Percentiles rank a stretch among this genome's conserved stretches.
Conservation (phyloP, 2,888 invertebrate genomes). For the Acanthococcus lagerstroemiae region DNA sequence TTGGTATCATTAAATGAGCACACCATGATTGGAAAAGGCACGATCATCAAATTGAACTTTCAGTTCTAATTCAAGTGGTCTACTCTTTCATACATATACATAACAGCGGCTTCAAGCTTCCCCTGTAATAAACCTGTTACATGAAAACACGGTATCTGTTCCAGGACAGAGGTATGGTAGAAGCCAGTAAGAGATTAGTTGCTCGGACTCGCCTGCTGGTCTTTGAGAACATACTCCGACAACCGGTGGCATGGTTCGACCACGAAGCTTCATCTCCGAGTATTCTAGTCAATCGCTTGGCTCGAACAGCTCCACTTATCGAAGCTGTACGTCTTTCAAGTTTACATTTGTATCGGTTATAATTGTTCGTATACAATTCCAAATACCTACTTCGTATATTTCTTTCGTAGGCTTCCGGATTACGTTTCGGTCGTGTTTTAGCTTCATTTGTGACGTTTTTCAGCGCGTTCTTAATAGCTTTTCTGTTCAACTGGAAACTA, state of each 20-base stretch:
- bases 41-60: no score
- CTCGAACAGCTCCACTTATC: slow-evolving; percentile 44
- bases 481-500: slow-evolving; percentile 42
- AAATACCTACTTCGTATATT: no score
- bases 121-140: no score
- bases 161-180: slow-evolving; percentile 36
- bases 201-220: slow-evolving; percentile 41
- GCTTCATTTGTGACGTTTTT: slow-evolving; percentile 41
- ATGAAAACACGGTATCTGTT: no score
- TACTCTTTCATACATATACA: no score
- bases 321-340: slow-evolving; percentile 40
- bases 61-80: no score
- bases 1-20: no score
- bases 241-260: slow-evolving; percentile 44
- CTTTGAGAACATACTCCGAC: slow-evolving; percentile 42
- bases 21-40: no score
- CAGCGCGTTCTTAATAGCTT: slow-evolving; percentile 40
- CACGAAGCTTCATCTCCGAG: slow-evolving; percentile 41
- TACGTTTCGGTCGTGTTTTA: slow-evolving; percentile 41
- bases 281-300: slow-evolving; percentile 42
- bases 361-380: no score
- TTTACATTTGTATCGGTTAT: no score
- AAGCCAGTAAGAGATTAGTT: slow-evolving; percentile 39
- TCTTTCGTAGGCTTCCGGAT: slow-evolving; percentile 43
- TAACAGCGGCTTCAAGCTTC: no score